Conservation (phyloP, 2,113 vertebrate genomes). For the Callipepla squamata region DNA sequence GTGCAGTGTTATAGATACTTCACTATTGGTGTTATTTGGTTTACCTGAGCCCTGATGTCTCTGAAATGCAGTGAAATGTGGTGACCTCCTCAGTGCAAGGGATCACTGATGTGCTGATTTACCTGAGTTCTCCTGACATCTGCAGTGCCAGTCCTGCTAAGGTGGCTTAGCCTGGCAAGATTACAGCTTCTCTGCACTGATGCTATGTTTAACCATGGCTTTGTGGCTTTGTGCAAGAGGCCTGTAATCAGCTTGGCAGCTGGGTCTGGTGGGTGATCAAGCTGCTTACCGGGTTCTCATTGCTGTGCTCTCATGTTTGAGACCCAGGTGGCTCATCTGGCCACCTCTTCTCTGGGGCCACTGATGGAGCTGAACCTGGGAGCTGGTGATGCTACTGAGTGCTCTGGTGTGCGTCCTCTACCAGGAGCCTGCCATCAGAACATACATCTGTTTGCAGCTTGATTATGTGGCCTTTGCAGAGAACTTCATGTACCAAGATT, state of each 20-base stretch:
- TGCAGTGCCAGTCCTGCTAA: neutral
- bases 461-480: neutral
- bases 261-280: neutral
- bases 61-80: neutral
- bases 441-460: neutral
- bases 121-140: accelerated
- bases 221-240: neutral
- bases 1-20: neutral
- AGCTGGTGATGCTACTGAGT: neutral
- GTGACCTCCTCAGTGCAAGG: neutral
- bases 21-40: accelerated
- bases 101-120: neutral
- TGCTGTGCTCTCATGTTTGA: accelerated
- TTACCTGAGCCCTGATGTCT: neutral
- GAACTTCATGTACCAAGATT: neutral
- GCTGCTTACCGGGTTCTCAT: neutral
- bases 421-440: neutral
- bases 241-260: neutral
- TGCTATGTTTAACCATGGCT: neutral
- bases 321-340: neutral
- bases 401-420: neutral
- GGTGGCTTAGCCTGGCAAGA: neutral
- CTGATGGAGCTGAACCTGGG: neutral
- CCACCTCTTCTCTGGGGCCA: neutral
- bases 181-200: neutral